A percentile compares a stretch with the other conserved stretches of the same genome.
These are phyloP conservation scores for Channa argus DNA, from an alignment of 2,113 vertebrate genomes.

Conservation along the genomic window DNA sequence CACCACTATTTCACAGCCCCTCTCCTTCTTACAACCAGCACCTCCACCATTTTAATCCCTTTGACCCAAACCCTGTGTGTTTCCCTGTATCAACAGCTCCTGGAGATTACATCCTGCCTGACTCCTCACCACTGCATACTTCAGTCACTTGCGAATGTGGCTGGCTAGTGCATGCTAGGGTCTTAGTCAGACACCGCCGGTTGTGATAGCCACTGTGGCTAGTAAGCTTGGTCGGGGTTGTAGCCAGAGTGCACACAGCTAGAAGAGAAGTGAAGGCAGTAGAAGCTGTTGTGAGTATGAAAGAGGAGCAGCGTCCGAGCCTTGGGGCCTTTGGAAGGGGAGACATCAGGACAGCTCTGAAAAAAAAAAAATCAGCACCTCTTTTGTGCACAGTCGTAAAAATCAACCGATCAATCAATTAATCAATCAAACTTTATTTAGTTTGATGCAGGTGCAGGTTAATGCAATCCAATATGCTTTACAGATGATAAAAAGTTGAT, in stretches of 20 bases:
- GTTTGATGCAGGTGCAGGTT: no score
- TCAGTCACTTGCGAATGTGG: conserved; percentile 66
- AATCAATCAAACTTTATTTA: no score
- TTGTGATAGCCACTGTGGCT: conserved; percentile 70
- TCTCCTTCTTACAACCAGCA: conserved; percentile 78
- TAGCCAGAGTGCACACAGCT: conserved; percentile 33
- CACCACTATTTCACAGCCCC: conserved; percentile 71
- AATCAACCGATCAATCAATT: no score
- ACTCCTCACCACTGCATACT: conserved; percentile 70
- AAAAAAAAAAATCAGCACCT: no score
- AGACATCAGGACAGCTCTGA: no score
- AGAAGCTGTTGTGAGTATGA: background rate
- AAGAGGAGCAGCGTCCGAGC: background rate
- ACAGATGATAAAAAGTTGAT: no score
- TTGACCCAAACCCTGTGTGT: conserved; percentile 83
- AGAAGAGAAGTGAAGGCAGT: conserved; percentile 24
- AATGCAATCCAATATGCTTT: no score
- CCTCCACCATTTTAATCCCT: conserved; percentile 86
- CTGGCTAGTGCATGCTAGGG: conserved; percentile 55
- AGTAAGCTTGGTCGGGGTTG: conserved; percentile 54
- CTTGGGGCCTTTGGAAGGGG: background rate
- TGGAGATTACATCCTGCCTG: conserved; percentile 82
- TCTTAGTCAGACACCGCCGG: conserved; percentile 75
- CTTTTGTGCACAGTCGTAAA: no score
- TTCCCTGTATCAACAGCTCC: conserved; percentile 84